Percentiles rank a stretch among this genome's conserved stretches.
These are phyloP conservation scores for Drosophila merina DNA, from an alignment of 2,888 invertebrate genomes.

Conservation along the genomic window DNA sequence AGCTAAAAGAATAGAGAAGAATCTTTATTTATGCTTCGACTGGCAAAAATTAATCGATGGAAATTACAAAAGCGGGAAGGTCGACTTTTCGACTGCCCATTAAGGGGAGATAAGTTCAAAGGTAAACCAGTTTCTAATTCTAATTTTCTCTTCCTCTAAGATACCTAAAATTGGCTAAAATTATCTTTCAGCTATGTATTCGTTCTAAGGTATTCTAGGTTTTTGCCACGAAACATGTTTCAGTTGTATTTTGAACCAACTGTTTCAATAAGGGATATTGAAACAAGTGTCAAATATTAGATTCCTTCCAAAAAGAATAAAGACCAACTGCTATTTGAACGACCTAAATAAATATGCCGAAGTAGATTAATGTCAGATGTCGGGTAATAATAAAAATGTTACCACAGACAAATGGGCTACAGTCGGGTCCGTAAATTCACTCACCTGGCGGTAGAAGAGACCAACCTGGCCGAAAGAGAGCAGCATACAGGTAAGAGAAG, in stretches of 20 bases:
- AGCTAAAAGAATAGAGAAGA: constrained; percentile 18
- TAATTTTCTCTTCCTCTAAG: constrained; percentile 7
- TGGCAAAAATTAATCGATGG: constrained; percentile 29
- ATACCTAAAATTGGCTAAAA: constrained; percentile 6
- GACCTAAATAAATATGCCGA: constrained; percentile 63
- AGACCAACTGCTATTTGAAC: constrained; percentile 51
- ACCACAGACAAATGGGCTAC: constrained; percentile 60
- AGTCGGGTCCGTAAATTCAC: constrained; percentile 50
- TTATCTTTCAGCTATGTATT: constrained; percentile 2
- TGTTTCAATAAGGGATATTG: constrained; percentile 43
- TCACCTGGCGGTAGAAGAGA: constrained; percentile 11
- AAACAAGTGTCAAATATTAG: constrained; percentile 26
- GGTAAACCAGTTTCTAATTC: constrained; percentile 45
- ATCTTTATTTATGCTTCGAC: constrained; percentile 32
- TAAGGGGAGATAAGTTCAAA: constrained; percentile 32
- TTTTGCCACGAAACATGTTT: neutral
- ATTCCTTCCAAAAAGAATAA: constrained; percentile 13
- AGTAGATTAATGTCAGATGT: constrained; percentile 57
- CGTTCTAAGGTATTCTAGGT: constrained; percentile 11
- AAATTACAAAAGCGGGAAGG: constrained; percentile 50
- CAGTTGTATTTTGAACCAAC: constrained; percentile 12
- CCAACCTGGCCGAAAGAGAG: constrained; percentile 40
- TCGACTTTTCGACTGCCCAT: constrained; percentile 54
- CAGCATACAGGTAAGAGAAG: constrained; percentile 23
- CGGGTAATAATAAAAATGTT: constrained; percentile 47